A percentile compares a stretch with the other conserved stretches of the same genome.
phyloP scores from a whole-genome alignment of 2,113 vertebrate species.

The Cephalopholis sonnerati region DNA sequence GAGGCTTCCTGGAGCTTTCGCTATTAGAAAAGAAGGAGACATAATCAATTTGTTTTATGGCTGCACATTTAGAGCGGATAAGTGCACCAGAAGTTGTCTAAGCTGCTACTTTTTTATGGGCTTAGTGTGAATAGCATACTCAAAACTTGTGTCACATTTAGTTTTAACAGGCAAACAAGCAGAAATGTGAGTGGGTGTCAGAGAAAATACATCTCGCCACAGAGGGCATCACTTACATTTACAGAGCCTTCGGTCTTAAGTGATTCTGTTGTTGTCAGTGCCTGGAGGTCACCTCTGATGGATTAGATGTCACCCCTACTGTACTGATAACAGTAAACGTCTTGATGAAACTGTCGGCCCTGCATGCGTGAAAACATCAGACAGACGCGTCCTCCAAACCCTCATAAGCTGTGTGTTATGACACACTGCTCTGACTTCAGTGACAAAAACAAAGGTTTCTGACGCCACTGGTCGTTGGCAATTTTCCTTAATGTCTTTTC shows the following conservation, averaged over 20 bases:
- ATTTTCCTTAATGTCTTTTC: conserved; percentile 33
- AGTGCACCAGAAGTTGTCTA: not conserved
- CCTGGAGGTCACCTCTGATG: conserved; percentile 51
- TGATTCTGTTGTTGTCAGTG: not conserved
- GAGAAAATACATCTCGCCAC: conserved; percentile 9
- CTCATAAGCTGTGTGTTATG: conserved; percentile 60
- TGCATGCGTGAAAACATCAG: conserved; percentile 16
- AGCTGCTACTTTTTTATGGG: not conserved
- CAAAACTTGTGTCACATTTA: not conserved
- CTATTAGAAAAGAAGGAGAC: not conserved
- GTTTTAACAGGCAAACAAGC: not conserved
- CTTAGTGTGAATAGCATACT: not conserved
- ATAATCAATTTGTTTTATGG: not conserved
- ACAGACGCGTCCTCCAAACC: conserved; percentile 19
- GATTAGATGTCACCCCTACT: conserved; percentile 37
- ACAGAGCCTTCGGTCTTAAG: conserved; percentile 20
- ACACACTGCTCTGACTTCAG: conserved; percentile 53
- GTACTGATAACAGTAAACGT: conserved; percentile 39
- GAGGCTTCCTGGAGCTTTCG: not conserved
- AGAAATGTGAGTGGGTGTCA: not conserved
- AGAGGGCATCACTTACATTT: conserved; percentile 1
- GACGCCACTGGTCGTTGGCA: conserved; percentile 34
- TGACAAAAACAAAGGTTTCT: conserved; percentile 49
- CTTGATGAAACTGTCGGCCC: conserved; percentile 1
- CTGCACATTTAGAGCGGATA: not conserved